Evolutionary conservation across 2,113 vertebrate species (phyloP).

Genomic region (Caloenas nicobarica): DNA sequence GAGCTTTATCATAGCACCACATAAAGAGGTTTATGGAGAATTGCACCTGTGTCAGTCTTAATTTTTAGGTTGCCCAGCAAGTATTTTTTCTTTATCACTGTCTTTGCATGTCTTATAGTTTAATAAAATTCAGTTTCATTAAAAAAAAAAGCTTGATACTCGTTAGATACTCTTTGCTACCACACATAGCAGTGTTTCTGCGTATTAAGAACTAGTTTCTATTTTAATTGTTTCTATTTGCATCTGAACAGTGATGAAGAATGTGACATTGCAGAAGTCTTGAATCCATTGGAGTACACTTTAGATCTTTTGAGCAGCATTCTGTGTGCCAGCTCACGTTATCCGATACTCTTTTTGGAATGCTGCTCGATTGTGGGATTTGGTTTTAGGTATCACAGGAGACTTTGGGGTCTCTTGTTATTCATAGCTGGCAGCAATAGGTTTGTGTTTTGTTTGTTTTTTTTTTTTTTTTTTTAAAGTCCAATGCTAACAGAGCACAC

Average conservation of each 20-base stretch:
- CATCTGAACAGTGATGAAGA: background rate
- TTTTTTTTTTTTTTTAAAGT: background rate
- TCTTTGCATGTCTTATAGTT: background rate
- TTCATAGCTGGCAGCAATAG: background rate
- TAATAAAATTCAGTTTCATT: conserved; percentile 19
- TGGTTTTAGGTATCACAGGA: background rate
- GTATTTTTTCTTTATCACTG: background rate
- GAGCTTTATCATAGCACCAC: background rate
- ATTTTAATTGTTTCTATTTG: background rate
- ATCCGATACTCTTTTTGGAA: background rate
- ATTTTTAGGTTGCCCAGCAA: background rate
- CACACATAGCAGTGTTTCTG: background rate
- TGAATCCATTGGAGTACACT: background rate
- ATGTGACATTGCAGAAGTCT: background rate
- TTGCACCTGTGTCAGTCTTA: background rate
- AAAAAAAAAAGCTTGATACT: background rate
- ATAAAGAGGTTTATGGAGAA: background rate
- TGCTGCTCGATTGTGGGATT: background rate
- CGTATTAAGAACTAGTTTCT: background rate
- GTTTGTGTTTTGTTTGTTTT: too few species aligned
- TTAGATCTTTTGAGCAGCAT: background rate
- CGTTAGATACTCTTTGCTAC: background rate
- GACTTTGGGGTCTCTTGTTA: background rate
- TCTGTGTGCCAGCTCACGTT: background rate
- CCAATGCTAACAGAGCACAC: background rate